These are phyloP conservation scores for Trichacis sp. DNA, from an alignment of 2,888 invertebrate genomes.

Conservation along the genomic window DNA sequence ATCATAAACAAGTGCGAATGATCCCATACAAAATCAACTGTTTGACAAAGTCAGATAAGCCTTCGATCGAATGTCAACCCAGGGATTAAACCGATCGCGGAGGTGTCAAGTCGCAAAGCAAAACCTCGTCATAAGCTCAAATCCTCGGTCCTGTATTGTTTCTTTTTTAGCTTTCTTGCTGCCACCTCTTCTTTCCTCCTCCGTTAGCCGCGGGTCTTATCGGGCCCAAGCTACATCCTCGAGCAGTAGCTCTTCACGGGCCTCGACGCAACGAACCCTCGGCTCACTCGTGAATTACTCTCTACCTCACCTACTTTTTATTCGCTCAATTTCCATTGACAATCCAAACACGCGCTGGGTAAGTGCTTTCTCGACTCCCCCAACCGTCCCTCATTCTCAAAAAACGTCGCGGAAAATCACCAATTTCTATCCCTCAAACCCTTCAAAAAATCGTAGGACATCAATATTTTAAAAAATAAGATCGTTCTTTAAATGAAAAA, in stretches of 20 bases:
- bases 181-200: slow-evolving; percentile 29
- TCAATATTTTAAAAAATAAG: too few relatives aligned
- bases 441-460: too few relatives aligned
- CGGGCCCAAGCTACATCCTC: slow-evolving; percentile 31
- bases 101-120: too few relatives aligned
- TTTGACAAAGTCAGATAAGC: too few relatives aligned
- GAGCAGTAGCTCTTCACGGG: slow-evolving; percentile 33
- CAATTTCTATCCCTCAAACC: not conserved
- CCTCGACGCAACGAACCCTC: slow-evolving; percentile 28
- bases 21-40: too few relatives aligned
- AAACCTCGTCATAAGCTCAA: too few relatives aligned
- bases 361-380: not conserved
- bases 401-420: too few relatives aligned
- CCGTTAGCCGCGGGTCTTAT: slow-evolving; percentile 31
- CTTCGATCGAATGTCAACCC: too few relatives aligned
- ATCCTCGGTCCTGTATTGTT: not conserved
- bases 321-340: slow-evolving; percentile 13
- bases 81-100: too few relatives aligned
- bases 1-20: too few relatives aligned
- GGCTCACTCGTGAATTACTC: not conserved
- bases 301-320: slow-evolving; percentile 26
- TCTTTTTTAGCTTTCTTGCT: slow-evolving; percentile 26
- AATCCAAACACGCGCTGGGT: not conserved
- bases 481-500: too few relatives aligned
- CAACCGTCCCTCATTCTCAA: not conserved